Base-by-base conservation (phyloP, 2,113 vertebrate species). In the Pangasianodon hypophthalmus region DNA sequence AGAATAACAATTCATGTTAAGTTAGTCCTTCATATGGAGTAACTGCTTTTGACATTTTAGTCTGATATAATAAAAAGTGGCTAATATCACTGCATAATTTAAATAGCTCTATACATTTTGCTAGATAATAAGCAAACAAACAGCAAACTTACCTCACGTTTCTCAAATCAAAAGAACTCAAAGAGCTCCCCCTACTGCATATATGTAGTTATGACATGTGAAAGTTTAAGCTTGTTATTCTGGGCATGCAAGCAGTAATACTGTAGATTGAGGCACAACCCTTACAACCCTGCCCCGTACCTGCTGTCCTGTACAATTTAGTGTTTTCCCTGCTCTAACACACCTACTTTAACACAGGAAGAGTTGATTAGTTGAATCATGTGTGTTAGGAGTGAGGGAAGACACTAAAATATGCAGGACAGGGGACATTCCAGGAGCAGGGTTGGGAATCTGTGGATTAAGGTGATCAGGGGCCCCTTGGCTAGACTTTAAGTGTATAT, bases 141-240 rank as follows among this genome's bases (percentile, higher is more conserved):
- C 48, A 52, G 52, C 24, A 50, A 84, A 85, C 14, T 9, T 29
- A 32, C 32, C 24, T 21, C 52, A 10, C 6, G 21, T 41, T 44
- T 62, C 0, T n/a, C 24, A 56, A 8, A 29, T 56, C 4, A 79
- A 29, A 21, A 79, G 52, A 58, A 44, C 64, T 11, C 7, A 14
- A 11, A 81, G 26, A 75, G 54, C 87, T 19, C 86, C 89, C 89
- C 88, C 91, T 75, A 46, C 41, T 88, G 89, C 41, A 24, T 77
- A 46, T 64, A 11, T 52, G 9, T 37, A 50, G 46, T 19, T 13
- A 67, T 64, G 8, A 77, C 48, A 29, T 18, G 48, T 69, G 4
- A 41, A 50, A 64, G n/a, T 82, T 58, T 1, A 21, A 26, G 18
- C 75, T 44, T 77, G 13, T 48, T 48, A 13, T 48, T 48, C 3